phyloP scores from a whole-genome alignment of 1,140 invertebrate genomes.

The Nylanderia fulva region DNA sequence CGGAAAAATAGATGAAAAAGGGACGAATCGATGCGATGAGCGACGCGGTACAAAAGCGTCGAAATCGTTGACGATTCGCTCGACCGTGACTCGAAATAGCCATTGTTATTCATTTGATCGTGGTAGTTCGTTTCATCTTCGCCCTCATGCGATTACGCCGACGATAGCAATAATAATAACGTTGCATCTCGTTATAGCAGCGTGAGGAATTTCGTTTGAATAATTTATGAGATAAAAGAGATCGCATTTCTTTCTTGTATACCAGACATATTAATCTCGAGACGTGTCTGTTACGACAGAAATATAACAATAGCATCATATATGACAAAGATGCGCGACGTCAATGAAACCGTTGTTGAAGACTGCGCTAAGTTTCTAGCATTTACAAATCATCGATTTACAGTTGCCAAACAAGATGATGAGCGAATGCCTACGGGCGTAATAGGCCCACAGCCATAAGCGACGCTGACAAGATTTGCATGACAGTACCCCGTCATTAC shows the following conservation, averaged over 20 bases:
- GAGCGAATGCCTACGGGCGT: constrained; percentile 74
- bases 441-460: constrained; percentile 77
- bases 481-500: constrained; percentile 80
- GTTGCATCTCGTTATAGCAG: background rate
- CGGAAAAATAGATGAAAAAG: constrained; percentile 51
- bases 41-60: constrained; percentile 45
- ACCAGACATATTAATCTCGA: background rate
- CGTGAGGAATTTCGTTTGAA: background rate
- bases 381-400: constrained; percentile 77
- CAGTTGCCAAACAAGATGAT: constrained; percentile 75
- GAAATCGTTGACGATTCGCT: constrained; percentile 49
- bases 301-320: background rate
- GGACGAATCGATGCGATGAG: constrained; percentile 35
- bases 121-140: constrained; percentile 1
- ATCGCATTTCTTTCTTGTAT: background rate
- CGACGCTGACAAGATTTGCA: constrained; percentile 78
- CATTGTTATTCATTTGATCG: constrained; percentile 60
- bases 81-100: constrained; percentile 58
- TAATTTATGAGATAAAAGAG: constrained; percentile 4
- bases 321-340: background rate
- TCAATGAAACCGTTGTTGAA: constrained; percentile 39
- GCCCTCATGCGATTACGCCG: constrained; percentile 4
- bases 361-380: constrained; percentile 65
- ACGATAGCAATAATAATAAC: constrained; percentile 56
- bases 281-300: background rate